A percentile compares a stretch with the other conserved stretches of the same genome.
Conservation (phyloP, 2,797 vertebrate genomes). For the Sebastes oblongus region DNA sequence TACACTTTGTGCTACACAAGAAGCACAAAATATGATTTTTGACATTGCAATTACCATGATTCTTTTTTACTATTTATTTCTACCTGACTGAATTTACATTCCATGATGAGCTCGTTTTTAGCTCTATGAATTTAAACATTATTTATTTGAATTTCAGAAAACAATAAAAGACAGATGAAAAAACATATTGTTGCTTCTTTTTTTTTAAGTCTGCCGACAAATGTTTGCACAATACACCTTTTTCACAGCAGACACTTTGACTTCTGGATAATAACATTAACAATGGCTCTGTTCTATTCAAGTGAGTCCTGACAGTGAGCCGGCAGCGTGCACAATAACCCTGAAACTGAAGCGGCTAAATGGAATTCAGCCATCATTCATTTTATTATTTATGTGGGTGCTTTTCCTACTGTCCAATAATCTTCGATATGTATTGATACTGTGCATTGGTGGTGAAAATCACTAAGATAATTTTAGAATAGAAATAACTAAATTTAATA, state of each 20-base stretch:
- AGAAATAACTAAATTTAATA: background rate
- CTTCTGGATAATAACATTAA: background rate
- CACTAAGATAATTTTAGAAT: background rate
- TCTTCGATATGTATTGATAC: background rate
- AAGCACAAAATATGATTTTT: conserved; percentile 9
- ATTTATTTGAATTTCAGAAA: conserved; percentile 50
- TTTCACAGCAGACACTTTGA: background rate
- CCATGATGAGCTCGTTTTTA: conserved; percentile 14
- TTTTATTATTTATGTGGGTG: background rate
- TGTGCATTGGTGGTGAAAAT: background rate
- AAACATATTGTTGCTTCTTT: background rate
- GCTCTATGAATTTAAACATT: conserved; percentile 15
- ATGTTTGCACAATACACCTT: background rate
- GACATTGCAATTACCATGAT: background rate
- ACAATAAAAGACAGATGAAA: conserved; percentile 41
- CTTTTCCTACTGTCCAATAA: too few species aligned
- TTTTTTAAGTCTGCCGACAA: background rate
- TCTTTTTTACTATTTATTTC: conserved; percentile 37
- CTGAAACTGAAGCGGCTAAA: too few species aligned
- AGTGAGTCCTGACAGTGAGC: background rate
- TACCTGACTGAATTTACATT: conserved; percentile 27
- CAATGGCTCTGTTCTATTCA: background rate
- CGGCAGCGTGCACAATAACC: background rate
- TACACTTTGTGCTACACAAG: conserved; percentile 24
- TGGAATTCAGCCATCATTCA: background rate